Evolutionary conservation across 1,140 invertebrate species (phyloP).

Genomic region (Octopus bimaculoides): DNA sequence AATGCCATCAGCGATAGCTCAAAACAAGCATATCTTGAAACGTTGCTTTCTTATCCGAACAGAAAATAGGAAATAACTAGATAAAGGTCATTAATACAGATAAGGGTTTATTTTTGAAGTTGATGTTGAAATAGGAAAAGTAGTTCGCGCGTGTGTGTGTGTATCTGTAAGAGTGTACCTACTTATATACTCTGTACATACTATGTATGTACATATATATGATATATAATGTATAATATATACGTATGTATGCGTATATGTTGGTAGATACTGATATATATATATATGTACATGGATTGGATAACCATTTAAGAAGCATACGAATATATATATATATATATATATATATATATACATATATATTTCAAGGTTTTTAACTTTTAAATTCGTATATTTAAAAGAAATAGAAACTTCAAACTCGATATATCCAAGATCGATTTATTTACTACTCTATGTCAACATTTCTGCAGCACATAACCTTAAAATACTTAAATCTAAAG

Average conservation of each 20-base stretch:
- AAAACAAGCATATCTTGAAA: no score
- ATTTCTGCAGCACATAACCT: no score
- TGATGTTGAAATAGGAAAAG: background rate
- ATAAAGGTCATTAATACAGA: no score
- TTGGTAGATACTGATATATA: background rate
- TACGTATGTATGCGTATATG: background rate
- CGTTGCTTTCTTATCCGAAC: no score
- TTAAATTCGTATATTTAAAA: no score
- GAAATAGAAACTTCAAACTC: background rate
- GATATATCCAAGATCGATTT: no score
- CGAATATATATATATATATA: background rate
- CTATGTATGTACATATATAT: background rate
- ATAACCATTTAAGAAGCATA: background rate
- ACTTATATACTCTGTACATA: background rate
- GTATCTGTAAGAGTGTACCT: background rate
- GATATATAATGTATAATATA: background rate
- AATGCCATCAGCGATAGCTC: no score
- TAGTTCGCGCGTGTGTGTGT: background rate
- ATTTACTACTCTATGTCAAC: no score
- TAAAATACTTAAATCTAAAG: no score
- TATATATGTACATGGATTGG: background rate
- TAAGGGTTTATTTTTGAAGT: background rate
- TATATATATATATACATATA: background rate
- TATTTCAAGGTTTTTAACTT: background rate
- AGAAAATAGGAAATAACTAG: no score